These are phyloP conservation scores for Petrocephalus microphthalmus DNA, from an alignment of 2,113 vertebrate genomes.

Conservation along the genomic window DNA sequence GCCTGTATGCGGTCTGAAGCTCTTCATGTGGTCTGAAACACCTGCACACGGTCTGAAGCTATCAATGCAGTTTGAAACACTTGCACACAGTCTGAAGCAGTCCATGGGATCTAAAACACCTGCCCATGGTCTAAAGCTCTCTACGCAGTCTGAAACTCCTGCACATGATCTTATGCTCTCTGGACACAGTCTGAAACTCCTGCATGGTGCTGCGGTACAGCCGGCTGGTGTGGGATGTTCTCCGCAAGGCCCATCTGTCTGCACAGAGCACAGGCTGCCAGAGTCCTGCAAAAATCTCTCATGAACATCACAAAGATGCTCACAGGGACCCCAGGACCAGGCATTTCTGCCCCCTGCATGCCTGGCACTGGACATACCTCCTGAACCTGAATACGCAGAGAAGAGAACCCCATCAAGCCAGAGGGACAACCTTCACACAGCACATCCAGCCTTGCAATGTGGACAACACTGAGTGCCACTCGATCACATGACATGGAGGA, in stretches of 20 bases:
- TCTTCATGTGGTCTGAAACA: not conserved
- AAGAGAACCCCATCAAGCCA: not conserved
- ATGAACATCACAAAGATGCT: not conserved
- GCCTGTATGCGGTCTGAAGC: not conserved
- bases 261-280: not conserved
- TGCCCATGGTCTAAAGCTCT: not conserved
- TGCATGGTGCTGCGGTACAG: not conserved
- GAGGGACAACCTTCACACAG: not conserved
- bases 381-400: not conserved
- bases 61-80: not conserved
- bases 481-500: too few relatives aligned
- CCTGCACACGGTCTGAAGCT: not conserved
- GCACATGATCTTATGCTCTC: not conserved
- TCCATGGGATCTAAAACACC: not conserved
- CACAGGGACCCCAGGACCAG: not conserved
- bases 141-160: not conserved
- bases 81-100: not conserved
- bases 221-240: not conserved
- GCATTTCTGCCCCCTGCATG: not conserved
- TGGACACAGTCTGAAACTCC: not conserved
- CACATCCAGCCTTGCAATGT: not conserved
- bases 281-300: not conserved
- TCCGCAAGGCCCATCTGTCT: not conserved
- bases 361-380: not conserved
- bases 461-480: not conserved